A percentile compares a stretch with the other conserved stretches of the same genome.
Evolutionary conservation across 1,140 invertebrate species (phyloP).

Genomic region (Agrypnia vestita): DNA sequence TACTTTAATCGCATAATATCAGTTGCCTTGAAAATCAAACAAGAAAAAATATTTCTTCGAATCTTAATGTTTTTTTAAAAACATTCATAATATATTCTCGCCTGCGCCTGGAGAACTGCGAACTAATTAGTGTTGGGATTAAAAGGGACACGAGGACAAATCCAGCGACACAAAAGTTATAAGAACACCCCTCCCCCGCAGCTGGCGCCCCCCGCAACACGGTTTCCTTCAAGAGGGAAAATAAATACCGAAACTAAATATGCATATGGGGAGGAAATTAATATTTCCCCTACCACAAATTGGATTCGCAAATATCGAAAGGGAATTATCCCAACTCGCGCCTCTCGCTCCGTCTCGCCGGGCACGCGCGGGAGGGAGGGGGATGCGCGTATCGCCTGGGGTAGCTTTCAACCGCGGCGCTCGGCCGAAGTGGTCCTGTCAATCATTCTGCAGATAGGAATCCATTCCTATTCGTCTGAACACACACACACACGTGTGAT

Average conservation of each 20-base stretch:
- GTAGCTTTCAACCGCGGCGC: constrained; percentile 13
- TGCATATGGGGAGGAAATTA: constrained; percentile 62
- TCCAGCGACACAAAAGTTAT: constrained; percentile 42
- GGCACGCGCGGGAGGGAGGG: neutral
- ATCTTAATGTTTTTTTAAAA: too few relatives aligned
- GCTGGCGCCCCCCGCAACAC: neutral
- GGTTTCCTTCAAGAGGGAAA: constrained; percentile 44
- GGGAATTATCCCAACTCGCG: constrained; percentile 8
- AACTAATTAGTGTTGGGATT: constrained; percentile 39
- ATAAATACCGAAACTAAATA: constrained; percentile 57
- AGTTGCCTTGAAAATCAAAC: too few relatives aligned
- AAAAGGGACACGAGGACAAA: constrained; percentile 32
- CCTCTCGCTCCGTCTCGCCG: neutral
- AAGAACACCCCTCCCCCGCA: constrained; percentile 11
- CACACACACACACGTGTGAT: neutral
- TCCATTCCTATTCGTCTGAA: constrained; percentile 34
- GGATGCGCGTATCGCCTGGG: constrained; percentile 13
- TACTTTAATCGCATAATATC: too few relatives aligned
- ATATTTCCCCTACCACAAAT: constrained; percentile 61
- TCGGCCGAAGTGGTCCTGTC: constrained; percentile 54
- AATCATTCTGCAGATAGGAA: constrained; percentile 56
- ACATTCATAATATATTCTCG: too few relatives aligned
- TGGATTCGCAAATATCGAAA: constrained; percentile 51
- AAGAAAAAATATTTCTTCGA: too few relatives aligned
- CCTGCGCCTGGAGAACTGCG: neutral